Conservation (phyloP, 1,140 invertebrate species). For the Rhagoletis pomonella region DNA sequence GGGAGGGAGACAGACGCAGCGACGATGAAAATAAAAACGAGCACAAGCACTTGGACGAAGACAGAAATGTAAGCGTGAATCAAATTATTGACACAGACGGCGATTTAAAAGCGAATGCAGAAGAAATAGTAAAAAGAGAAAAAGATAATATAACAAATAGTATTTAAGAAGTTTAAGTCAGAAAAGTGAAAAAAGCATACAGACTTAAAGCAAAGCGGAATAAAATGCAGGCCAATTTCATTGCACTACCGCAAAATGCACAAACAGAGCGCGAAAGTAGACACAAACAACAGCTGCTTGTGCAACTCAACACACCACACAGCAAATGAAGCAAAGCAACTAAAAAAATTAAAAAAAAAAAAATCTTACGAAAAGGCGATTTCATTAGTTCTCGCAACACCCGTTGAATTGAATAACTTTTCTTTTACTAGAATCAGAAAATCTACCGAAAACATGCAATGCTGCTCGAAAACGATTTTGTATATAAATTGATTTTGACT, state of each 20-base stretch:
- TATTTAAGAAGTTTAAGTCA: slow-evolving; percentile 4
- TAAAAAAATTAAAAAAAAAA: not conserved
- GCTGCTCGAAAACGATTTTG: too few relatives aligned
- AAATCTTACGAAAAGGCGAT: not conserved
- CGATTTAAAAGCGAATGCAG: not conserved
- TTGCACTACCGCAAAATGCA: not conserved
- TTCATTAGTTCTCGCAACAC: too few relatives aligned
- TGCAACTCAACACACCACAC: not conserved
- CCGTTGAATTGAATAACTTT: too few relatives aligned
- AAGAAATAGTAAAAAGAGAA: slow-evolving; percentile 12
- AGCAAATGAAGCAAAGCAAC: not conserved
- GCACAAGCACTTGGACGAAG: not conserved
- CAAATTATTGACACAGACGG: not conserved
- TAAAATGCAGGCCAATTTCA: not conserved
- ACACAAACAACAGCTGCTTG: not conserved
- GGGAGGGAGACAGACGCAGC: not conserved
- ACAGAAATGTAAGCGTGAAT: not conserved
- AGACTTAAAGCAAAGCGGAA: not conserved
- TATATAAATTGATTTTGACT: too few relatives aligned
- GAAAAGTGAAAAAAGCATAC: not conserved
- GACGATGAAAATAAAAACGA: not conserved
- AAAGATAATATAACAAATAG: not conserved
- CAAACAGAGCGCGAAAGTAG: not conserved
- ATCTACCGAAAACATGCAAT: too few relatives aligned
- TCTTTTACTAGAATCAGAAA: too few relatives aligned